Evolutionary conservation across 2,888 invertebrate genomes (phyloP), one percentile per base, ranked within the genome.

Genomic region (Amiota communis): DNA sequence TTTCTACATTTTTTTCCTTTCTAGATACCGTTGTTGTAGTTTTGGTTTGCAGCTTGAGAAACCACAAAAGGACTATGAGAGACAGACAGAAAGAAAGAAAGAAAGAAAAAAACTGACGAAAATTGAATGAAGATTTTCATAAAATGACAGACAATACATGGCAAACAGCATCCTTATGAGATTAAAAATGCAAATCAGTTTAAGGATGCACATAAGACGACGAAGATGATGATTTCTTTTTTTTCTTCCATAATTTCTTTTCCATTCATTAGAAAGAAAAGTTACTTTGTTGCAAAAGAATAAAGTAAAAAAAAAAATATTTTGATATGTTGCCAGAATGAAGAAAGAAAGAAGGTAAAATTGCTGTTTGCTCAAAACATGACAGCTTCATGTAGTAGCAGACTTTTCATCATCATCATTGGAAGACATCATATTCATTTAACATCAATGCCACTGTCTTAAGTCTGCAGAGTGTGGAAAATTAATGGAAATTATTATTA

Each of bases 101-200:
- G 51, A 17, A 67, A 76, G 73, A 73, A 72, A 53, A 74, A 77
- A 61, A 51, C 74, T 72, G 77, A 74, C 64, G 73, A 68, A 77
- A 64, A 69, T 64, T 72, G 72, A 74, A 73, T 49, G 56, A 72
- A 78, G 81, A 68, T 68, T 68, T 68, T 13, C 13, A 17, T 51
- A 68, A 68, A 68, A 68, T 68, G 53, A 53, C 67, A 53, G 81
- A 84, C 79, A 81, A 82, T 82, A 79, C 76, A 70, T 74, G 72
- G 72, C 57, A 76, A 75, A 74, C 80, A 80, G 79, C 83, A 81
- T 82, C 82, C 83, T 86, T 87, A 87, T 87, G 86, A 85, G 87
- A 87, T 87, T 87, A 86, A 85, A 87, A 87, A 87, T 87, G 87
- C 85, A 87, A 87, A 87, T 87, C 82, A 86, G 82, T 72, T 79